A percentile compares a stretch with the other conserved stretches of the same genome.
These are phyloP conservation scores for Sebastolobus altivelis DNA, from an alignment of 2,797 vertebrate species.

Conservation along the genomic window DNA sequence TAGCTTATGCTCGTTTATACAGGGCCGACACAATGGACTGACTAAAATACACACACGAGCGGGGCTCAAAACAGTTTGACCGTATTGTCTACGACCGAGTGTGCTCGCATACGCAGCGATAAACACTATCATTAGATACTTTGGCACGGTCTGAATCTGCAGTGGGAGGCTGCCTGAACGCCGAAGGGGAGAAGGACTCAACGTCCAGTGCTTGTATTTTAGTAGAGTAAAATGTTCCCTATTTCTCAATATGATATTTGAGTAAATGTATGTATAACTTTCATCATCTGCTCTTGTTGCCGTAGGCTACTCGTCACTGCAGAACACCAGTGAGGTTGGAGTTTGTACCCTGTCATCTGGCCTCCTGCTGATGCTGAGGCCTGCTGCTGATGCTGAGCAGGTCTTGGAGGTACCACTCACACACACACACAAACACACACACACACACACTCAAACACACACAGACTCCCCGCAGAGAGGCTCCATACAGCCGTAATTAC, in stretches of 20 bases:
- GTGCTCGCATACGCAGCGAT: too few species aligned
- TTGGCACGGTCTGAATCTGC: too few species aligned
- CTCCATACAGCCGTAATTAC: conserved; percentile 65
- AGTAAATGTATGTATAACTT: not conserved
- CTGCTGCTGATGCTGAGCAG: conserved; percentile 24
- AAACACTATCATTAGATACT: too few species aligned
- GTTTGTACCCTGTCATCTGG: conserved; percentile 25
- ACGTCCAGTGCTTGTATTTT: too few species aligned
- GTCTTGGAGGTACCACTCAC: conserved; percentile 32
- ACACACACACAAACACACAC: conserved; percentile 22
- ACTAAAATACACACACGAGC: too few species aligned
- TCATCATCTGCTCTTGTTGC: conserved; percentile 20
- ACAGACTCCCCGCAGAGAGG: conserved; percentile 19
- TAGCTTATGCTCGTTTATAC: too few species aligned
- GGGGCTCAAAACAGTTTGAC: too few species aligned
- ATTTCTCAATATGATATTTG: not conserved
- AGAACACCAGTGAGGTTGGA: conserved; percentile 10
- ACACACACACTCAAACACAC: conserved; percentile 11
- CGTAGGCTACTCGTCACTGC: not conserved
- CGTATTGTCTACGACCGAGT: too few species aligned
- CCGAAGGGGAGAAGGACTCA: too few species aligned
- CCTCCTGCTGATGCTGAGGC: conserved; percentile 15
- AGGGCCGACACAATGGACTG: too few species aligned
- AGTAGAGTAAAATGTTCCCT: not conserved
- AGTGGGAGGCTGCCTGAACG: too few species aligned